Evolutionary conservation across 2,888 invertebrate genomes (phyloP).

Genomic region (Ochropleura plecta): DNA sequence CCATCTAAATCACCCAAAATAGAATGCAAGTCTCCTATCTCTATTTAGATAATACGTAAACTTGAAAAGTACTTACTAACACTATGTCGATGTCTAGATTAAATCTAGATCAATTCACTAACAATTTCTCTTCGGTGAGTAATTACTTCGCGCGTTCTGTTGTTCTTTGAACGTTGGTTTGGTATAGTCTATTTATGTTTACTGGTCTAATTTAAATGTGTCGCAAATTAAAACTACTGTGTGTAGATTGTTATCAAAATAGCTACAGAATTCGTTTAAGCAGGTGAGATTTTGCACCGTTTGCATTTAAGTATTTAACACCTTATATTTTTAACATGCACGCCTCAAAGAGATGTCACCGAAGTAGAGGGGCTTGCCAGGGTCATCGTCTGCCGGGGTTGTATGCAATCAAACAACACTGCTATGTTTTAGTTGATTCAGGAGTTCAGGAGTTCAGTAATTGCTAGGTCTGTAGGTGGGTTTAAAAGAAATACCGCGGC

Average conservation of each 20-base stretch:
- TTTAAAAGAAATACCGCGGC: too few species aligned
- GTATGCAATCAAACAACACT: too few species aligned
- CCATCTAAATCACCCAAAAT: slow-evolving; percentile 52
- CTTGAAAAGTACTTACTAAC: slow-evolving; percentile 68
- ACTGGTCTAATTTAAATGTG: background rate
- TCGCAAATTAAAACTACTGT: slow-evolving; percentile 3
- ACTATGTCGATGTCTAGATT: slow-evolving; percentile 73
- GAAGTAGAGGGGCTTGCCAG: too few species aligned
- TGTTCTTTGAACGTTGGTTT: slow-evolving; percentile 33
- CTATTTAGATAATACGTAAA: slow-evolving; percentile 44
- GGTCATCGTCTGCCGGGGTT: too few species aligned
- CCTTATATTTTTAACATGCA: too few species aligned
- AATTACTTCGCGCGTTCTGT: slow-evolving; percentile 74
- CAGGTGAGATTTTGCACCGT: background rate
- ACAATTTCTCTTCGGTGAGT: slow-evolving; percentile 78
- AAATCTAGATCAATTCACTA: slow-evolving; percentile 76
- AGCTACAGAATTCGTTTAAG: background rate
- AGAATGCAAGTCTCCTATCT: slow-evolving; percentile 43
- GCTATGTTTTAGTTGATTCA: too few species aligned
- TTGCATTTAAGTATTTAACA: too few species aligned
- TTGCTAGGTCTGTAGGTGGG: too few species aligned
- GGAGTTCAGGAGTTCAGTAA: too few species aligned
- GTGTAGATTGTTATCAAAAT: slow-evolving; percentile 13
- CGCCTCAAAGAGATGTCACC: too few species aligned
- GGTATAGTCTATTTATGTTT: background rate